Base-by-base conservation (phyloP, 2,888 invertebrate species). In the Zhengitettix transpicula region DNA sequence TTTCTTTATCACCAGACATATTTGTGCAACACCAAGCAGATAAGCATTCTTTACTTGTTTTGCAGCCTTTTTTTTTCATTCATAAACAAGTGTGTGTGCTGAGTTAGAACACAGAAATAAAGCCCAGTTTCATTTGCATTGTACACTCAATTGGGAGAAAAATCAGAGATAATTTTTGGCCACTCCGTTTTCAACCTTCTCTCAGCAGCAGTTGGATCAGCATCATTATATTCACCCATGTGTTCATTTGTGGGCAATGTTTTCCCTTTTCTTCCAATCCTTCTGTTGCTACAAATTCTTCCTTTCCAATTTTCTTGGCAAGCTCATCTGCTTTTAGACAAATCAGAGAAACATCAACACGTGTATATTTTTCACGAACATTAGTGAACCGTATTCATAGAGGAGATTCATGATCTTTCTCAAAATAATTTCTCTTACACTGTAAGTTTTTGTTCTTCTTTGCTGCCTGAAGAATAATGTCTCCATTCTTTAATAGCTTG, bases 91-190 rank as follows among this genome's bases (percentile, higher is more conserved):
- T n/a, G n/a, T n/a, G n/a, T n/a, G n/a, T n/a, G n/a, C n/a, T n/a
- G n/a, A n/a, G n/a, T n/a, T n/a, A n/a, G n/a, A n/a, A n/a, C n/a
- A n/a, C n/a, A n/a, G n/a, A n/a, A n/a, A n/a, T 52, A n/a, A 9
- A 52, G n/a, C 10, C n/a, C 52, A n/a, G 52, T n/a, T 16, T 52
- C 52, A n/a, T 52, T 16, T 52, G 52, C 52, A 52, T n/a, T 52
- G n/a, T 52, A 52, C 10, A 52, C 52, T 15, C n/a, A n/a, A n/a
- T n/a, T n/a, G n/a, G n/a, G n/a, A n/a, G n/a, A n/a, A n/a, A n/a
- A n/a, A n/a, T n/a, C 52, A n/a, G 52, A 52, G n/a, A n/a, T 52
- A 52, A 52, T 52, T 52, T 52, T 52, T n/a, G 52, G 52, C 52
- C 52, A n/a, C 52, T 52, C n/a, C 52, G n/a, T 16, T 52, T 52